Conservation (phyloP, 1,140 invertebrate species). For the Caenorhabditis tropicalis region DNA sequence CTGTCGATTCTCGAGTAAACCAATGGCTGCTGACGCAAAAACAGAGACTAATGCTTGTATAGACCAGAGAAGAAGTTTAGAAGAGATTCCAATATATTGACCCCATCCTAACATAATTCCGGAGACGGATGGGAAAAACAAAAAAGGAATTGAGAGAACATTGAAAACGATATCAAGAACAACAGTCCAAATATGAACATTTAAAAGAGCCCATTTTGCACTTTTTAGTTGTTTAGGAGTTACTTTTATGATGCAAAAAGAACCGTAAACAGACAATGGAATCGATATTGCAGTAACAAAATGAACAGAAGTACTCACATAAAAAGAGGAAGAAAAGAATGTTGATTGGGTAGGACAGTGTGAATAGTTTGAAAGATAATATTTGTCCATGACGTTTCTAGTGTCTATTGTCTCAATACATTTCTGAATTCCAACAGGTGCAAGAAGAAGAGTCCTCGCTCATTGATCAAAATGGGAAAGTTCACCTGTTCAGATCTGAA, state of each 20-base stretch:
- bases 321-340: background rate
- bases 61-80: background rate
- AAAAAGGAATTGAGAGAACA: background rate
- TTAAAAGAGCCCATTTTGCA: background rate
- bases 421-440: too few species aligned
- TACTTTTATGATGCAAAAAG: background rate
- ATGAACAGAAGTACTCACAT: background rate
- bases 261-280: background rate
- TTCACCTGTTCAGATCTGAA: too few species aligned
- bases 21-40: background rate
- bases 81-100: background rate
- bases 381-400: background rate
- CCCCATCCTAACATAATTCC: background rate
- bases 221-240: background rate
- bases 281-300: background rate
- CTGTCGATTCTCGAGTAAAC: background rate
- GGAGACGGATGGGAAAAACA: background rate
- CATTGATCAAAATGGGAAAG: too few species aligned
- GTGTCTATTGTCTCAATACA: too few species aligned
- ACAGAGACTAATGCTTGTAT: background rate
- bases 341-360: background rate
- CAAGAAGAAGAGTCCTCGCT: too few species aligned
- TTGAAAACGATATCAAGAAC: background rate
- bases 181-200: background rate
- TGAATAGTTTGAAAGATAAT: background rate